Evolutionary conservation across 2,113 vertebrate genomes (phyloP), one percentile per base, ranked within the genome.

Genomic region (Agapornis roseicollis): DNA sequence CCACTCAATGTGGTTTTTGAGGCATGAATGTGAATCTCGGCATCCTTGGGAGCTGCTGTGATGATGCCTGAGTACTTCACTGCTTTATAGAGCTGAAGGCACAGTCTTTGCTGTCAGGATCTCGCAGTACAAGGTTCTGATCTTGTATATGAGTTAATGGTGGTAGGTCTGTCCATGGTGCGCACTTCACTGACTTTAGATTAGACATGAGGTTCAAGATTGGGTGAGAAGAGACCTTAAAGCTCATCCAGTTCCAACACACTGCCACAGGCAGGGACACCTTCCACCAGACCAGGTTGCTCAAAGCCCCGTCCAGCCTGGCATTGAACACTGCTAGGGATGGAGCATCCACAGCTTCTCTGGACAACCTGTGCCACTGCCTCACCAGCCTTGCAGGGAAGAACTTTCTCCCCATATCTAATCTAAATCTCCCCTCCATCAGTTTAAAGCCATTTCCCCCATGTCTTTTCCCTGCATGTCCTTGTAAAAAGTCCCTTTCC

Each of bases 61-160:
- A 2, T 2, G 73, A 1, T 44, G 74, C 85, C 74, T 4, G 39
- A 65, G 19, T 7, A 44, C 55, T 29, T 28, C 17, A 0, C 4
- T 33, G 74, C 72, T 19, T 19, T 28, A 1, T 6, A 2, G 16
- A 69, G 17, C 68, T 1, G 0, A 8, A 24, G 53, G 52, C 2
- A 3, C 39, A 0, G 7, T 6, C 27, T n/a, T 7, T n/a, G 35
- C 77, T 33, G 0, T 28, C 2, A 2, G 50, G 12, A 28, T 25
- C 66, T 41, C 2, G 1, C 24, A 3, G 11, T 4, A 23, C 31
- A 2, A 9, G 4, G 1, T 33, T 28, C 44, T 47, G 4, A 0
- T 5, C 17, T 9, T 8, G 49, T 1, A 3, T 33, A 4, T 3
- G 11, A 37, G 29, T 3, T 2, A 3, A 23, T 17, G 39, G 49